phyloP scores from a whole-genome alignment of 2,797 vertebrate species.

The Betta splendens region DNA sequence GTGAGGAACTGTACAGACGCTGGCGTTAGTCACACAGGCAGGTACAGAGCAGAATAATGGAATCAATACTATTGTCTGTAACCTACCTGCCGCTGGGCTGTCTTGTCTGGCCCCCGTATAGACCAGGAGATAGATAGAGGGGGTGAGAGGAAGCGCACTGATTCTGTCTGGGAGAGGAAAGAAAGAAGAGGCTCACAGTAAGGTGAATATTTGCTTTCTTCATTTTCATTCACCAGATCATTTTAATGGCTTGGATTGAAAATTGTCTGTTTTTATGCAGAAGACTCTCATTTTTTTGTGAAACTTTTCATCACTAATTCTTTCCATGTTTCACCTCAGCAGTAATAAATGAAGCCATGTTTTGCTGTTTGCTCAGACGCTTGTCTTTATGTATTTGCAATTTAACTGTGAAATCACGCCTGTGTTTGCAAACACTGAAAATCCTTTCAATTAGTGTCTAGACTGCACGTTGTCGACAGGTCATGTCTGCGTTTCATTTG shows the following conservation, averaged over 20 bases:
- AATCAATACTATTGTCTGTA: slow-evolving; percentile 81
- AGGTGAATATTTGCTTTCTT: slow-evolving; percentile 49
- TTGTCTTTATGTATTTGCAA: slow-evolving; percentile 20
- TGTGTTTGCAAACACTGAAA: slow-evolving; percentile 18
- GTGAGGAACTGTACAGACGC: slow-evolving; percentile 57
- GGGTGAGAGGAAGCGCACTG: slow-evolving; percentile 51
- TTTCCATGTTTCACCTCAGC: slow-evolving; percentile 16
- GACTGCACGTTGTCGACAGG: slow-evolving; percentile 35
- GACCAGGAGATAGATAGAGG: slow-evolving; percentile 44
- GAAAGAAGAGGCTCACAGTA: slow-evolving; percentile 52
- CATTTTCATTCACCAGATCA: slow-evolving; percentile 22
- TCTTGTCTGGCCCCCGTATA: slow-evolving; percentile 72
- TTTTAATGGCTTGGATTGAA: slow-evolving; percentile 1
- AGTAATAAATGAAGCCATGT: not conserved
- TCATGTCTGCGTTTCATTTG: slow-evolving; percentile 24
- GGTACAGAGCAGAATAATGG: slow-evolving; percentile 72
- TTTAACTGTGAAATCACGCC: slow-evolving; percentile 16
- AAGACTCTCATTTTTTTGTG: slow-evolving; percentile 23
- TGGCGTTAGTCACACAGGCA: slow-evolving; percentile 63
- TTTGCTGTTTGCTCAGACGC: slow-evolving; percentile 9
- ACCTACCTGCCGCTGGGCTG: slow-evolving; percentile 77
- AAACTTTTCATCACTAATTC: slow-evolving; percentile 46
- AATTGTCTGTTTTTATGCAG: slow-evolving; percentile 4
- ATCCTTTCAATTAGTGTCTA: slow-evolving; percentile 24
- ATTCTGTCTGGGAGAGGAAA: slow-evolving; percentile 47